Conservation (phyloP, 2,113 vertebrate genomes). For the Phalacrocorax pelagicus region DNA sequence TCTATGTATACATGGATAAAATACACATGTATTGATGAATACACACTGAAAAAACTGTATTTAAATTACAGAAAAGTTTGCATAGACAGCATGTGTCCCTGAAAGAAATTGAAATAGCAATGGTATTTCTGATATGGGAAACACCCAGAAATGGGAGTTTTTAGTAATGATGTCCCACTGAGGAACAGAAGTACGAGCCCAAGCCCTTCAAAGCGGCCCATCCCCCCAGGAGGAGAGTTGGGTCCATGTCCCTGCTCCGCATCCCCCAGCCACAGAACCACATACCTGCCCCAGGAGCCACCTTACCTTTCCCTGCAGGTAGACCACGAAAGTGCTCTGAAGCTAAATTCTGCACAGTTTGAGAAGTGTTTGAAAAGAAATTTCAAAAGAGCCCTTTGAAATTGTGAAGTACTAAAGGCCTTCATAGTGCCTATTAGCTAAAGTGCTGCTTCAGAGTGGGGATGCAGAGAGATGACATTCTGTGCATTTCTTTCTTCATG, state of each 20-base stretch:
- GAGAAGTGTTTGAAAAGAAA: background rate
- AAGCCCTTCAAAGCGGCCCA: accelerated
- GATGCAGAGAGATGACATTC: accelerated
- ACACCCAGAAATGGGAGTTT: background rate
- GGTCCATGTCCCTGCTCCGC: accelerated
- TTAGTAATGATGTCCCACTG: background rate
- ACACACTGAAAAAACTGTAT: background rate
- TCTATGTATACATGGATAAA: background rate
- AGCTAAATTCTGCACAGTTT: background rate
- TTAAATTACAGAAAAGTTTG: background rate
- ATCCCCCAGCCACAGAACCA: background rate
- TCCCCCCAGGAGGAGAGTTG: background rate
- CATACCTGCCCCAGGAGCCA: accelerated
- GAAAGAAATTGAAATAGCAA: background rate
- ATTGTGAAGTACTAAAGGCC: background rate
- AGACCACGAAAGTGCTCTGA: background rate
- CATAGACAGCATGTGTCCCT: background rate
- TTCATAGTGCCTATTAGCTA: background rate
- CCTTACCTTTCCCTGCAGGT: background rate
- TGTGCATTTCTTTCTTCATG: background rate
- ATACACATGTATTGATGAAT: background rate
- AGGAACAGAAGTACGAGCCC: background rate
- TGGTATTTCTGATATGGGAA: background rate
- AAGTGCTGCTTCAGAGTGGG: background rate
- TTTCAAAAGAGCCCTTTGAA: background rate